A percentile compares a stretch with the other conserved stretches of the same genome.
phyloP scores from a whole-genome alignment of 2,888 invertebrate genomes.

The Mycogona germanica region DNA sequence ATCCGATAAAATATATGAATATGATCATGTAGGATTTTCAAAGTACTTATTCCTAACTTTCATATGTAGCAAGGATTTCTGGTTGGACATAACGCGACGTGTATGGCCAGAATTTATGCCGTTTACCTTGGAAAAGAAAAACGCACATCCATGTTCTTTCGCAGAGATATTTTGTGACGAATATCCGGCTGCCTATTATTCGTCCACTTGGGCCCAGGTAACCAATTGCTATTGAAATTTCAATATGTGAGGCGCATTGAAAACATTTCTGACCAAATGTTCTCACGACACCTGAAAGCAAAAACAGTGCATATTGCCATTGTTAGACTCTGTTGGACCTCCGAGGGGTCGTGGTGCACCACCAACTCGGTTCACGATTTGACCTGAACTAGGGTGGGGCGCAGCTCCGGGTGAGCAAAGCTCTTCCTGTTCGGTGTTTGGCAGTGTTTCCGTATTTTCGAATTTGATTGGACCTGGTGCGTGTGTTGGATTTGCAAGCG shows the following conservation, averaged over 20 bases:
- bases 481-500: too few relatives aligned
- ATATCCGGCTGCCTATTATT: constrained; percentile 74
- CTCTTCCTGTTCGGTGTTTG: too few relatives aligned
- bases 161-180: constrained; percentile 68
- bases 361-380: too few relatives aligned
- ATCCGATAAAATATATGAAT: neutral
- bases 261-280: too few relatives aligned
- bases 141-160: constrained; percentile 77
- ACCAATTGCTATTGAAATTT: neutral
- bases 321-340: too few relatives aligned
- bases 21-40: neutral
- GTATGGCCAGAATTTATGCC: constrained; percentile 71
- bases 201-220: constrained; percentile 58
- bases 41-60: neutral
- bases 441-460: too few relatives aligned
- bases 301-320: too few relatives aligned
- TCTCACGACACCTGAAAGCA: too few relatives aligned
- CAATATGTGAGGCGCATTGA: neutral
- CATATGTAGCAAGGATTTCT: constrained; percentile 50
- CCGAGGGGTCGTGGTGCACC: too few relatives aligned
- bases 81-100: constrained; percentile 63
- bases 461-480: too few relatives aligned
- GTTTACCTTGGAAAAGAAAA: constrained; percentile 59
- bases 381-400: too few relatives aligned
- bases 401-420: too few relatives aligned